Base-by-base conservation (phyloP, 2,113 vertebrate genomes). In the Tor tambroides region DNA sequence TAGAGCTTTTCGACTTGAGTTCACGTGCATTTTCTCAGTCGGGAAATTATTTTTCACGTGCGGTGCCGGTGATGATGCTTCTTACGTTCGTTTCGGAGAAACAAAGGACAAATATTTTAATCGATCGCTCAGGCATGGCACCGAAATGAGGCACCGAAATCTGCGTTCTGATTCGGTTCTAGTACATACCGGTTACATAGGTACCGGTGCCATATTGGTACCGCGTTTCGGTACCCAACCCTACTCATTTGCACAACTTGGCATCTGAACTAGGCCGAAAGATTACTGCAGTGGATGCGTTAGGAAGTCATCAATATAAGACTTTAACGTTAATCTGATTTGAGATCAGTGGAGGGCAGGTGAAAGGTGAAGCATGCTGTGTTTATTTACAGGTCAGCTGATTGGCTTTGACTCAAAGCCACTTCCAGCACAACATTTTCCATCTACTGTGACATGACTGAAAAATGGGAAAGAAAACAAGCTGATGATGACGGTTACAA, bases 291-390 rank as follows among this genome's bases (percentile, higher is more conserved):
- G 51, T 43, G 80, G 41, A 80, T 71, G 89, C 82, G 19, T 61
- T 81, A 86, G 87, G 86, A 85, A 87, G 87, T 88, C 78, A 90
- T 88, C 81, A 69, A 78, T 83, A 63, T 61, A 77, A 79, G 51
- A 35, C 85, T 90, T 30, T 80, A 76, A 71, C 5, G 46, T 84
- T 89, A 86, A 90, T 92, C 88, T 82, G 91, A 90, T 89, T 88
- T 84, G 69, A 86, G 76, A 35, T 56, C 63, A 80, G 77, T 69
- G 75, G 77, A 54, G 59, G 54, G 41, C 65, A 89, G 65, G 82
- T 43, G 49, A 74, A 85, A 87, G 59, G 72, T 69, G 14, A 89
- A 71, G 61, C 69, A 81, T 43, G 41, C 72, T 43, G 46, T 21
- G 26, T 49, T 85, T n/a, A 32, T 79, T 71, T 88, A 63, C 83